Evolutionary conservation across 2,888 invertebrate species (phyloP).

Genomic region (Gymnoscelis rufifasciata): DNA sequence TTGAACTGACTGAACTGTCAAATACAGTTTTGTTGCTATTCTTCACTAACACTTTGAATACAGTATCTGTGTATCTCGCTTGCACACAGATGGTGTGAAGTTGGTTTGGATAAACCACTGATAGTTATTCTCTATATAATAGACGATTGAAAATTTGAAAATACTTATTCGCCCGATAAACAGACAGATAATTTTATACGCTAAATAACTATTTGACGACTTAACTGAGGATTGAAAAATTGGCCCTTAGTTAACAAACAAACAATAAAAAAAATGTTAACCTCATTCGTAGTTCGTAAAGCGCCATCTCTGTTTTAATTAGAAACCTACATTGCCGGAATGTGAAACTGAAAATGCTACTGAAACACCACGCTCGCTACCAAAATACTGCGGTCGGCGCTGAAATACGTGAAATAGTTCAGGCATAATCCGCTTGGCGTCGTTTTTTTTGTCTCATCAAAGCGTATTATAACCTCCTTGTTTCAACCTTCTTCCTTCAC

Average conservation of each 20-base stretch:
- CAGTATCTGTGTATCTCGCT: too few species aligned
- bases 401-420: slow-evolving; percentile 26
- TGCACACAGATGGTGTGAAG: too few species aligned
- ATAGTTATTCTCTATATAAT: too few species aligned
- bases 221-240: too few species aligned
- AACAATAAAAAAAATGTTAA: neutral
- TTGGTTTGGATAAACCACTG: too few species aligned
- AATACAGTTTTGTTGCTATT: too few species aligned
- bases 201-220: neutral
- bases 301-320: slow-evolving; percentile 34
- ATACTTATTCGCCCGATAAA: too few species aligned
- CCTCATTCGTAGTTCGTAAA: neutral
- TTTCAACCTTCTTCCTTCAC: too few species aligned
- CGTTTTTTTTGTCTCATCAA: slow-evolving; percentile 14
- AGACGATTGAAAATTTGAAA: too few species aligned
- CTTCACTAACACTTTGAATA: too few species aligned
- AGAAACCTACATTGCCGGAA: slow-evolving; percentile 18
- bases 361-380: neutral
- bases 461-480: neutral
- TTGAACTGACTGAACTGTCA: too few species aligned
- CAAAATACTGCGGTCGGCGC: slow-evolving; percentile 1
- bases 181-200: too few species aligned
- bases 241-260: neutral
- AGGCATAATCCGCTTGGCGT: slow-evolving; percentile 25
- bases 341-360: slow-evolving; percentile 12